Conservation (phyloP, 1,140 invertebrate genomes). For the Heterodera schachtii region DNA sequence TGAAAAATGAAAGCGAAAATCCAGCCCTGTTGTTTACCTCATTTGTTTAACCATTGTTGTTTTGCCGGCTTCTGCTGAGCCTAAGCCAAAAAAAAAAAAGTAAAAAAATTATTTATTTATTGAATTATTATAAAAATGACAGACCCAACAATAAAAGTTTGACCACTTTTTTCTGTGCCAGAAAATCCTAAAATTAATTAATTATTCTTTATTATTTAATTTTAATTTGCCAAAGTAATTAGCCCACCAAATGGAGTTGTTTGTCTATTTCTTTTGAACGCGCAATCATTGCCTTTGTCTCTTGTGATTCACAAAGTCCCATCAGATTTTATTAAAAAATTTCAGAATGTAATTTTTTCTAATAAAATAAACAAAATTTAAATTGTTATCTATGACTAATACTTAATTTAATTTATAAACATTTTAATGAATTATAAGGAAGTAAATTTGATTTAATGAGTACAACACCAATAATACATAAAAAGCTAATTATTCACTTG, state of each 20-base stretch:
- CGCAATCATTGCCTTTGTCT: neutral
- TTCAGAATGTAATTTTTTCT: too few species aligned
- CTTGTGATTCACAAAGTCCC: constrained; percentile 13
- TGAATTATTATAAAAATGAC: neutral
- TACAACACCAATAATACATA: too few species aligned
- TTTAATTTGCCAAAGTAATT: neutral
- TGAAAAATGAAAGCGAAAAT: too few species aligned
- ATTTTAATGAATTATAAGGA: too few species aligned
- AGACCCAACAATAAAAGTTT: neutral
- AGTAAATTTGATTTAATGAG: too few species aligned
- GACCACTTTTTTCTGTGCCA: constrained; percentile 1
- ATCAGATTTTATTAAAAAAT: neutral
- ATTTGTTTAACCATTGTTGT: constrained; percentile 56
- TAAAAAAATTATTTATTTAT: too few species aligned
- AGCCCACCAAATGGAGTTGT: neutral
- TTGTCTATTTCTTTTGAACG: constrained; percentile 4
- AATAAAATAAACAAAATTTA: too few species aligned
- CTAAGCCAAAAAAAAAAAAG: neutral
- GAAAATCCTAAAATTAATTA: neutral
- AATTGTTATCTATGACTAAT: too few species aligned
- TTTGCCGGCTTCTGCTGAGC: constrained; percentile 49
- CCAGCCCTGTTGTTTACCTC: constrained; percentile 31
- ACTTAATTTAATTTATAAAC: too few species aligned
- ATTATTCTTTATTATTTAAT: neutral
- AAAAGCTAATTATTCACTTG: too few species aligned